Conservation (phyloP, 2,888 invertebrate genomes). For the Sisyra terminalis region DNA sequence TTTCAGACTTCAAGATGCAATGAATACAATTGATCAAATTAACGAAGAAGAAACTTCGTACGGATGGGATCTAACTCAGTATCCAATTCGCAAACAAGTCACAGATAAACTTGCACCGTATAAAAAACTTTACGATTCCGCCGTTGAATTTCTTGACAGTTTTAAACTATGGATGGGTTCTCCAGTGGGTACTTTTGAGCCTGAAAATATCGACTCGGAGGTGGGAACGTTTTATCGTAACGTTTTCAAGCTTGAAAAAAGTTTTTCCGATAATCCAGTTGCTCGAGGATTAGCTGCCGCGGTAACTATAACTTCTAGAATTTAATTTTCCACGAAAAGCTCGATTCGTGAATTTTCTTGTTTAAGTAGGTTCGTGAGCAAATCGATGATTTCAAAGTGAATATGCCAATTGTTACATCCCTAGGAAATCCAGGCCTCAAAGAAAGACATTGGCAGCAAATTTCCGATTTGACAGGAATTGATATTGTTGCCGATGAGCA, state of each 20-base stretch:
- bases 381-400: conserved; percentile 77
- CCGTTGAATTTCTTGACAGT: conserved; percentile 69
- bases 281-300: conserved; percentile 54
- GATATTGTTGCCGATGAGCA: conserved; percentile 73
- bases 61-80: conserved; percentile 75
- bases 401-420: conserved; percentile 82
- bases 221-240: conserved; percentile 51
- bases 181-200: conserved; percentile 69
- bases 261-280: conserved; percentile 59
- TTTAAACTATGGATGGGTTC: conserved; percentile 73
- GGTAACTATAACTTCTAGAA: conserved; percentile 22
- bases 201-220: conserved; percentile 75
- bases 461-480: conserved; percentile 89
- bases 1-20: conserved; percentile 49
- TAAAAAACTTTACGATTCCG: conserved; percentile 77
- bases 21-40: conserved; percentile 68
- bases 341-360: too few relatives aligned
- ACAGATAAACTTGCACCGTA: conserved; percentile 72
- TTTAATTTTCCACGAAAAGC: conserved; percentile 2
- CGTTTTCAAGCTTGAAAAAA: conserved; percentile 77
- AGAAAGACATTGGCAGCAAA: conserved; percentile 81
- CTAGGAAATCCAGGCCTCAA: conserved; percentile 92
- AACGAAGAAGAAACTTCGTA: conserved; percentile 84
- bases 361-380: conserved; percentile 32
- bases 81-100: conserved; percentile 64